These are phyloP conservation scores for Cladopsammia gracilis DNA, from an alignment of 64 coral and sea anemone genomes.

Conservation along the genomic window DNA sequence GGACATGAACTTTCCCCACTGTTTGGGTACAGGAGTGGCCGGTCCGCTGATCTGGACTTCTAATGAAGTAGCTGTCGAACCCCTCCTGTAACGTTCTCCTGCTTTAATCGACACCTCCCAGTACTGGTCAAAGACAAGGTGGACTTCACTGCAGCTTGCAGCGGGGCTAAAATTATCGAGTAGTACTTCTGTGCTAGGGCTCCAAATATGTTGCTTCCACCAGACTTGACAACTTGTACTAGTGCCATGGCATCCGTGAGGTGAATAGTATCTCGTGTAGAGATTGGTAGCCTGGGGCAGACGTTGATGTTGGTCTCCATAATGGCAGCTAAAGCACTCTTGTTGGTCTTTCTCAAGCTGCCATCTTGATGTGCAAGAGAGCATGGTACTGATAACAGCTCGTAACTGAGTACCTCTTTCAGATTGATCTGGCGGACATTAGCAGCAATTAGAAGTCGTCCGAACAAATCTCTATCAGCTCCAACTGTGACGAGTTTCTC, in stretches of 20 bases:
- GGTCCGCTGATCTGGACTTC: conserved; percentile 71
- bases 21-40: conserved; percentile 73
- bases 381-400: no score
- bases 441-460: no score
- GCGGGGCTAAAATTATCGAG: conserved; percentile 2
- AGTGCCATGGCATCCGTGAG: conserved; percentile 80
- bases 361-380: no score
- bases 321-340: no score
- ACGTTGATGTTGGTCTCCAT: no score
- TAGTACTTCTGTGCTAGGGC: conserved; percentile 65
- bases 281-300: conserved; percentile 57
- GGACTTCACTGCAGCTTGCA: conserved; percentile 24
- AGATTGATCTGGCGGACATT: no score
- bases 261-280: conserved; percentile 46
- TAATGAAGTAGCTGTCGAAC: conserved; percentile 22
- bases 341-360: no score
- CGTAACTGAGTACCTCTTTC: no score
- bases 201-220: conserved; percentile 57
- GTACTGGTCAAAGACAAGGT: conserved; percentile 79
- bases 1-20: conserved; percentile 65
- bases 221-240: conserved; percentile 65
- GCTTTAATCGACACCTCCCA: conserved; percentile 65
- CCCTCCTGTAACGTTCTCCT: conserved; percentile 72
- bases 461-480: no score
- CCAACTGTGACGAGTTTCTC: no score